Conservation (phyloP, 2,888 invertebrate species). For the Machimus rusticus region DNA sequence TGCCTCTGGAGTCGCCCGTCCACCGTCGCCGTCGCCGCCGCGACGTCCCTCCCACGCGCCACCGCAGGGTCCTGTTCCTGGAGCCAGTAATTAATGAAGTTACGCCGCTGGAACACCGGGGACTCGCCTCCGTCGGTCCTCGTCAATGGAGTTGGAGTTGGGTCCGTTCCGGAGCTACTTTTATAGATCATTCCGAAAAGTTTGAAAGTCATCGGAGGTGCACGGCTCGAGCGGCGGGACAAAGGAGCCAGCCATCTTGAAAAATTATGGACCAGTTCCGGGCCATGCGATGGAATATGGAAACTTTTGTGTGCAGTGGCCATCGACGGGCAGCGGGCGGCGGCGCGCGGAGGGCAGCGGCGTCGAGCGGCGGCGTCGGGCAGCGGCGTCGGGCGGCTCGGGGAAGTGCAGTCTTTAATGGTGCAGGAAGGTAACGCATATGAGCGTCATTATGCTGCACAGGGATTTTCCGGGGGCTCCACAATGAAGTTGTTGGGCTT, state of each 20-base stretch:
- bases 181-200: constrained; percentile 24
- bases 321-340: neutral
- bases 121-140: neutral
- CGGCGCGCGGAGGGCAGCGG: neutral
- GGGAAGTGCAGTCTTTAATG: neutral
- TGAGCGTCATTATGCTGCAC: constrained; percentile 36
- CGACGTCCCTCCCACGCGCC: neutral
- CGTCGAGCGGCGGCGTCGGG: neutral
- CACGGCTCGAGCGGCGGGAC: neutral
- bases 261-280: constrained; percentile 38
- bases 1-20: neutral
- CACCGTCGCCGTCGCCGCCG: too few relatives aligned
- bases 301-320: constrained; percentile 29
- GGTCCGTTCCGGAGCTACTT: neutral
- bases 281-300: constrained; percentile 11
- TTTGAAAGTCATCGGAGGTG: constrained; percentile 35
- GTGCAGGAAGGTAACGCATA: constrained; percentile 26
- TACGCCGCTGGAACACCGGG: constrained; percentile 4
- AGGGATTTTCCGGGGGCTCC: constrained; percentile 9
- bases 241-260: constrained; percentile 34
- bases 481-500: constrained; percentile 23
- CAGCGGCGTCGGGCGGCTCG: neutral
- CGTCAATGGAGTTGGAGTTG: constrained; percentile 10
- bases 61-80: neutral
- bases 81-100: constrained; percentile 34